Conservation (phyloP, 2,113 vertebrate species). For the Pedionomus torquatus region DNA sequence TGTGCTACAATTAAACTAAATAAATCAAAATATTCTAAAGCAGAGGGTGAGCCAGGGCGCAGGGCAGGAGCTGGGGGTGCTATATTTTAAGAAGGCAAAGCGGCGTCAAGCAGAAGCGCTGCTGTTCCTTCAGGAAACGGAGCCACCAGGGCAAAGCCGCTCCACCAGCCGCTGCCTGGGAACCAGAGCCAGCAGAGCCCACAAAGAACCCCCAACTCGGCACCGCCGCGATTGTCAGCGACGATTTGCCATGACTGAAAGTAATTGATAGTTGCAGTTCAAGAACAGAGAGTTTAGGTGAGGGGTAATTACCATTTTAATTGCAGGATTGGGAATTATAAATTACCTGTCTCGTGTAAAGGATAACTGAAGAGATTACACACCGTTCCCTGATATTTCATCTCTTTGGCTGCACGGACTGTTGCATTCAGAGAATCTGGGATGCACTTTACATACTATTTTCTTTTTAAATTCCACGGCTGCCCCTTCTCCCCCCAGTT, state of each 20-base stretch:
- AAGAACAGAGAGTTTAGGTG: constrained; percentile 42
- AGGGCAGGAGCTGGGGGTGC: background rate
- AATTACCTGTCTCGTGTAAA: constrained; percentile 67
- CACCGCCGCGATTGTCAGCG: background rate
- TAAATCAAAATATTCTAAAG: background rate
- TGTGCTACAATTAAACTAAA: background rate
- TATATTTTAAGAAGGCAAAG: background rate
- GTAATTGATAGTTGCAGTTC: constrained; percentile 29
- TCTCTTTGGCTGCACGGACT: background rate
- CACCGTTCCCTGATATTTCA: constrained; percentile 47
- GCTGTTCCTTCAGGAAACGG: background rate
- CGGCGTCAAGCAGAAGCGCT: background rate
- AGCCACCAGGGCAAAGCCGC: background rate
- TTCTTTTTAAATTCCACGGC: background rate
- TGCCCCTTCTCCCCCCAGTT: background rate
- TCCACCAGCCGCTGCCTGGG: background rate
- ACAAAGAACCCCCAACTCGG: background rate
- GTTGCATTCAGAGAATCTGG: background rate
- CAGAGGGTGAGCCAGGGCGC: background rate
- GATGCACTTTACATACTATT: background rate
- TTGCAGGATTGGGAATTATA: constrained; percentile 69
- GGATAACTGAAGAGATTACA: constrained; percentile 53
- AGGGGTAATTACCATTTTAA: constrained; percentile 76
- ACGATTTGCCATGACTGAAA: background rate
- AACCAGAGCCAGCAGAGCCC: background rate